phyloP scores from a whole-genome alignment of 1,140 invertebrate genomes.

The Bacillus rossius region DNA sequence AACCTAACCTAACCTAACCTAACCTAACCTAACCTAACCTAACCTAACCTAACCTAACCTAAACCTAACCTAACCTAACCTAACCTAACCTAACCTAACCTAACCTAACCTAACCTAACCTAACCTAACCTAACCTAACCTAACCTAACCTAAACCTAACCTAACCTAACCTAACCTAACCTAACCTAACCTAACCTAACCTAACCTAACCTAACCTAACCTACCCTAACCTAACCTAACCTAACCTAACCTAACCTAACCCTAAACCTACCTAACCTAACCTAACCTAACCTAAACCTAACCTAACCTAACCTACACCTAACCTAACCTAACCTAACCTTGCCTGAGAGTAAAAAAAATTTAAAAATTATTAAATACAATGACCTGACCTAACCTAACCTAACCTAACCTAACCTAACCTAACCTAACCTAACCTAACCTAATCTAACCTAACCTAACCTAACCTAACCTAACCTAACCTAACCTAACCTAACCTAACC shows the following conservation, averaged over 20 bases:
- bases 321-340: too few species aligned
- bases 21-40: too few species aligned
- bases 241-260: slow-evolving; percentile 17
- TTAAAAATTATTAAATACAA: slow-evolving; percentile 12
- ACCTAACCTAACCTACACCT: slow-evolving; percentile 7
- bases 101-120: slow-evolving; percentile 32
- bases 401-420: slow-evolving; percentile 15
- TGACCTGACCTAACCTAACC: slow-evolving; percentile 15
- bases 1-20: slow-evolving; percentile 13
- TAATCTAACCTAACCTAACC: slow-evolving; percentile 10
- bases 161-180: slow-evolving; percentile 23
- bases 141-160: slow-evolving; percentile 32
- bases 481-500: slow-evolving; percentile 2
- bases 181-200: slow-evolving; percentile 6
- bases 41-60: slow-evolving; percentile 26
- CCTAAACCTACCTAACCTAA: slow-evolving; percentile 15
- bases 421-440: slow-evolving; percentile 17
- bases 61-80: slow-evolving; percentile 30
- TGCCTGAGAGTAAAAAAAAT: slow-evolving; percentile 1
- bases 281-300: slow-evolving; percentile 23
- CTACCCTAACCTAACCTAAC: slow-evolving; percentile 19
- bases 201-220: slow-evolving; percentile 20
- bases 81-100: slow-evolving; percentile 29
- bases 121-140: slow-evolving; percentile 30
- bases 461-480: slow-evolving; percentile 10